Conservation (phyloP, 2,113 vertebrate genomes). For the Dicrurus megarhynchus region DNA sequence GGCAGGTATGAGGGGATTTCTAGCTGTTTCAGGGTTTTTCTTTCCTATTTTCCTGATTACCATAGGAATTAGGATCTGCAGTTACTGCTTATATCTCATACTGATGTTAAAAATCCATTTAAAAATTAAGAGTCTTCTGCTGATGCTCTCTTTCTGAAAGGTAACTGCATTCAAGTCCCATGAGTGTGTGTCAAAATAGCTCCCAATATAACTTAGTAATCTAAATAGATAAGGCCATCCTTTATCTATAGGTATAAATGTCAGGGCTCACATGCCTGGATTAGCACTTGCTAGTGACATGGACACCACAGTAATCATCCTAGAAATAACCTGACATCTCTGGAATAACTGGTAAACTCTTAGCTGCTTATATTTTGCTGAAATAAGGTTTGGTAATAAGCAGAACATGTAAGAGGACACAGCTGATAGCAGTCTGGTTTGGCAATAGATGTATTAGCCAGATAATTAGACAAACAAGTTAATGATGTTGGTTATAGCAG, state of each 20-base stretch:
- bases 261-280: not conserved
- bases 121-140: not conserved
- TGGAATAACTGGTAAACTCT: not conserved
- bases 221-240: not conserved
- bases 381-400: not conserved
- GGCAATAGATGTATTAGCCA: not conserved
- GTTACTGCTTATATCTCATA: not conserved
- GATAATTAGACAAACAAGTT: slow-evolving; percentile 41
- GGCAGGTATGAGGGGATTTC: not conserved
- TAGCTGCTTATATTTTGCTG: slow-evolving; percentile 19
- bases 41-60: not conserved
- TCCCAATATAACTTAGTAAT: not conserved
- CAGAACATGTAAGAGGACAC: not conserved
- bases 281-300: not conserved
- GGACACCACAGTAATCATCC: not conserved
- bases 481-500: not conserved
- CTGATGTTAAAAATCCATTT: not conserved
- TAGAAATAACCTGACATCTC: not conserved
- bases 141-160: not conserved
- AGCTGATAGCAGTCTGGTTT: slow-evolving; percentile 15
- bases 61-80: not conserved
- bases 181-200: not conserved
- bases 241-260: not conserved
- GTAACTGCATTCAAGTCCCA: not conserved
- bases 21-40: not conserved